These are phyloP conservation scores for Sphinx pinastri DNA, from an alignment of 2,888 invertebrate genomes.

Conservation along the genomic window DNA sequence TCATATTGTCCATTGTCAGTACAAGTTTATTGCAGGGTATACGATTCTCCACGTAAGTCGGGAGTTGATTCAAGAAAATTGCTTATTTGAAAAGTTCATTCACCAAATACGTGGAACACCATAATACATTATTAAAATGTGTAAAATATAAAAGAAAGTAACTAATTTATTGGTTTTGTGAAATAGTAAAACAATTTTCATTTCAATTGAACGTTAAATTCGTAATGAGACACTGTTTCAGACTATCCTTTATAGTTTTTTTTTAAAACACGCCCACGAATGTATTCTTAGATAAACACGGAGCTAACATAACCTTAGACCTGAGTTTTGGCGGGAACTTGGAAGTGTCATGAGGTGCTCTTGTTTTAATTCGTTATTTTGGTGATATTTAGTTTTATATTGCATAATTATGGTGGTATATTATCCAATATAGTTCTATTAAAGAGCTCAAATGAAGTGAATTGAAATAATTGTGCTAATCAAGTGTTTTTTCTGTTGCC, in stretches of 20 bases:
- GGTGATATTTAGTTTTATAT: too few relatives aligned
- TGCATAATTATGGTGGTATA: too few relatives aligned
- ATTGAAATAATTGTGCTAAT: too few relatives aligned
- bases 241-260: too few relatives aligned
- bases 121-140: not conserved
- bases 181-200: not conserved
- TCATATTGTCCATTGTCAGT: slow-evolving; percentile 18
- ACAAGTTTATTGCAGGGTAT: slow-evolving; percentile 7
- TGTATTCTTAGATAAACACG: not conserved
- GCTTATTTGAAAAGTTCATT: slow-evolving; percentile 3
- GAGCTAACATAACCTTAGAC: not conserved
- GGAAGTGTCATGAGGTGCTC: too few relatives aligned
- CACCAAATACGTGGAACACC: not conserved
- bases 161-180: not conserved
- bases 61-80: not conserved
- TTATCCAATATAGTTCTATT: too few relatives aligned
- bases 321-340: too few relatives aligned
- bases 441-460: too few relatives aligned
- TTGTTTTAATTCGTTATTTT: too few relatives aligned
- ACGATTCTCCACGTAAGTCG: not conserved
- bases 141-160: too few relatives aligned
- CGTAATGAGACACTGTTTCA: too few relatives aligned
- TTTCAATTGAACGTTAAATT: not conserved
- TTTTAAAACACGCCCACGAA: not conserved
- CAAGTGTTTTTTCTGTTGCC: too few relatives aligned